Evolutionary conservation across 2,797 vertebrate species (phyloP), one percentile per base, ranked within the genome.

Genomic region (Premnoplex brunnescens): DNA sequence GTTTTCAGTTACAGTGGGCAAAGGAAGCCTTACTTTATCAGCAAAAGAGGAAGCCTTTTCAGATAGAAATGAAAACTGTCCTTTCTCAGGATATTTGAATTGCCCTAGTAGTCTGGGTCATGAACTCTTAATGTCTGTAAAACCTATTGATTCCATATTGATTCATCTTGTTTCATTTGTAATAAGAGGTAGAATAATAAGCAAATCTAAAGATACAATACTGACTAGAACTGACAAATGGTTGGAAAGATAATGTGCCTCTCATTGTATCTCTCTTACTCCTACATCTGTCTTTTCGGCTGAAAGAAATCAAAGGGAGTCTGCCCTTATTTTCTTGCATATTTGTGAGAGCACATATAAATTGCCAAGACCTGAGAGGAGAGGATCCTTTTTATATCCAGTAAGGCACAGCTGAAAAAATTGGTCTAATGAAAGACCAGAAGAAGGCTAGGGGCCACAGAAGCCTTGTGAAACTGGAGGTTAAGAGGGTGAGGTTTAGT

Each of bases 261-360:
- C 46, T 84, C 43, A 34, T 18, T 56, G 30, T 60, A 66, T 67
- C 28, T 85, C 39, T 87, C 48, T 69, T 59, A 89, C 76, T 91
- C 80, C 68, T 94, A 90, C 88, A 89, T 81, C 36, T 76, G 41
- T 78, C 49, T 78, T 92, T 89, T 88, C 73, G 74, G 28, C 5
- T 78, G 64, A 81, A 75, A 71, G 76, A 82, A 86, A 76, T 81
- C 34, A 3, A 89, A 89, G 30, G 62, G 62, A 88, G 21, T 28
- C 69, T 92, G 55, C 43, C 56, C 73, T 88, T 96, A 72, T 81
- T 94, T 95, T 95, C 60, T 90, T 23, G 9, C 41, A 3, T 89
- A 37, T 93, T 88, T 92, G 79, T 87, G 83, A 88, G 28, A 84
- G 17, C 30, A 4, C 20, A 7, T 80, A 52, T 59, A 32, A 93